A percentile compares a stretch with the other conserved stretches of the same genome.
These are phyloP conservation scores for Mylabris sibirica DNA, from an alignment of 2,888 invertebrate species.

Conservation along the genomic window DNA sequence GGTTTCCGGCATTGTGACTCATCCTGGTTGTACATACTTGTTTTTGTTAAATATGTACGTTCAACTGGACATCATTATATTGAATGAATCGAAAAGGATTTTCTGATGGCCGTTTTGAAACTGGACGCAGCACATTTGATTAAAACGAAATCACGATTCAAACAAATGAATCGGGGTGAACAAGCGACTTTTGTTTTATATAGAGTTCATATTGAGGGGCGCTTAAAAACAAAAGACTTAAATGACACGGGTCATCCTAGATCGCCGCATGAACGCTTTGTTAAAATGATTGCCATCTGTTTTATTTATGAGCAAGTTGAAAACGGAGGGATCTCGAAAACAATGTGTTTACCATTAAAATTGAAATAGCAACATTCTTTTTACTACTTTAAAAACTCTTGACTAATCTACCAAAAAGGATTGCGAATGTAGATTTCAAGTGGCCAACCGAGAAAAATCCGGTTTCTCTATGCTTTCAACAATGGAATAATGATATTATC, in stretches of 20 bases:
- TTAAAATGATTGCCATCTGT: slow-evolving; percentile 60
- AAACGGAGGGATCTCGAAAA: slow-evolving; percentile 41
- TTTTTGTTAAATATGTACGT: slow-evolving; percentile 33
- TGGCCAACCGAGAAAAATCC: neutral
- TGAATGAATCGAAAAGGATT: slow-evolving; percentile 30
- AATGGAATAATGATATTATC: slow-evolving; percentile 1
- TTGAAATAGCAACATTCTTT: slow-evolving; percentile 25
- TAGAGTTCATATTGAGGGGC: slow-evolving; percentile 52
- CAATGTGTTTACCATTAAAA: slow-evolving; percentile 34
- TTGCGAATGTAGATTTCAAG: neutral
- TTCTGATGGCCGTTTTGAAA: slow-evolving; percentile 28
- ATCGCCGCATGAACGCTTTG: slow-evolving; percentile 50
- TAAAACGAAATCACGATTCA: slow-evolving; percentile 52
- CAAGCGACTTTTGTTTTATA: slow-evolving; percentile 51
- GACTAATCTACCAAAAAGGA: neutral
- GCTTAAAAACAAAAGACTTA: slow-evolving; percentile 58
- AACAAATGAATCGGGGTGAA: slow-evolving; percentile 47
- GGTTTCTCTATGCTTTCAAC: neutral
- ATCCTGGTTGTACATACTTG: slow-evolving; percentile 48
- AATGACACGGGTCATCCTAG: slow-evolving; percentile 58
- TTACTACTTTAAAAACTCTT: neutral
- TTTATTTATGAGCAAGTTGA: slow-evolving; percentile 57
- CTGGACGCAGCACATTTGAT: slow-evolving; percentile 51
- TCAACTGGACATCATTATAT: slow-evolving; percentile 33
- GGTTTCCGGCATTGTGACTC: slow-evolving; percentile 54